These are phyloP conservation scores for Clupea harengus DNA, from an alignment of 2,113 vertebrate species.

Conservation along the genomic window DNA sequence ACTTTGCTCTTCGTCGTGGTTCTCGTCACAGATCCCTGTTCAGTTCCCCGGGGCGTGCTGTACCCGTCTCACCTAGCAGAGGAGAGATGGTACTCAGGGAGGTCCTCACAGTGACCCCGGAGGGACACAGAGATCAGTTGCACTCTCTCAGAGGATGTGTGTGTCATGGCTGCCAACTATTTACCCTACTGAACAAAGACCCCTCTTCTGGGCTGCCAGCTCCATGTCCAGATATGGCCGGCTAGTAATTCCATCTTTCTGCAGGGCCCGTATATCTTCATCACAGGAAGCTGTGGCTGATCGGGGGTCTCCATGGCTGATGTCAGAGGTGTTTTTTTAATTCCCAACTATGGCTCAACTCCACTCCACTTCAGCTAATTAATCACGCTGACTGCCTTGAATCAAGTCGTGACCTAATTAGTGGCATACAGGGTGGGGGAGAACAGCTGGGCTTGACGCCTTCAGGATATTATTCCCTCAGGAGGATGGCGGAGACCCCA, in stretches of 20 bases:
- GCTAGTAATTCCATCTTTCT: neutral
- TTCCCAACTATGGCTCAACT: neutral
- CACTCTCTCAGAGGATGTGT: conserved; percentile 3
- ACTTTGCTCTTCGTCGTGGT: neutral
- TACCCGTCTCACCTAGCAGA: neutral
- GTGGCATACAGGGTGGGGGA: neutral
- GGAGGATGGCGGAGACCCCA: neutral
- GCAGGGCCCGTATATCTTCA: neutral
- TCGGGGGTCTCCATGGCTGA: neutral
- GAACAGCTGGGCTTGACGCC: neutral
- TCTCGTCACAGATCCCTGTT: neutral
- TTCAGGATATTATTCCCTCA: neutral
- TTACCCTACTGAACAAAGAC: neutral
- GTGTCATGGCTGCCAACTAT: neutral
- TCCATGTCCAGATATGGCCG: neutral
- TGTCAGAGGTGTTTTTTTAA: neutral
- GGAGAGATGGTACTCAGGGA: too few species aligned
- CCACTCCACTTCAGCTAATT: neutral
- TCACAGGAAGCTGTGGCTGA: neutral
- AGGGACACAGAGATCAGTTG: neutral
- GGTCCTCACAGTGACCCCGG: too few species aligned
- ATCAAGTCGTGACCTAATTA: conserved; percentile 9
- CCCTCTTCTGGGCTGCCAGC: neutral
- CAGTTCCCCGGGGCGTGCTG: neutral
- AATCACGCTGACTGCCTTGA: neutral